These are phyloP conservation scores for Paramuricea clavata DNA, from an alignment of 92 coral and sea anemone genomes.

Conservation along the genomic window DNA sequence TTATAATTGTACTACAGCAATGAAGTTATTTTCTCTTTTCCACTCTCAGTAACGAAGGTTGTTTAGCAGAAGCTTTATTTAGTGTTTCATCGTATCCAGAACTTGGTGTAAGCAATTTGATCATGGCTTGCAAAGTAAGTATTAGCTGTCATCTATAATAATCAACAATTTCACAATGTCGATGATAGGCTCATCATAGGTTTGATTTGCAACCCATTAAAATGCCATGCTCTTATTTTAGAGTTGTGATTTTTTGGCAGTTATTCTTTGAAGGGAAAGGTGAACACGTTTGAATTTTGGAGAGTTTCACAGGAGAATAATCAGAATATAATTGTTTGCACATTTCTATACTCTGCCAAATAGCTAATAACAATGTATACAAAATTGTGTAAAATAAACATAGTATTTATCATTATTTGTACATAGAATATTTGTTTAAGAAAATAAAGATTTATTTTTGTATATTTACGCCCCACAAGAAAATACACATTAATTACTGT, in stretches of 20 bases:
- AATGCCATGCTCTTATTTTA: neutral
- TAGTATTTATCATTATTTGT: too few relatives aligned
- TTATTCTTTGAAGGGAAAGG: neutral
- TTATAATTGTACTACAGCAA: too few relatives aligned
- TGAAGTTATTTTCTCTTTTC: neutral
- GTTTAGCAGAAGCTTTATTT: slow-evolving; percentile 80
- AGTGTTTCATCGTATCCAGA: slow-evolving; percentile 72
- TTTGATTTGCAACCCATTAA: too few relatives aligned
- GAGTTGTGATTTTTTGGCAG: slow-evolving; percentile 40
- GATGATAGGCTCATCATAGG: too few relatives aligned
- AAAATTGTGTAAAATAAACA: too few relatives aligned
- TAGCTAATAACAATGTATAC: too few relatives aligned
- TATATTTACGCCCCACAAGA: too few relatives aligned
- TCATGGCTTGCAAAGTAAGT: slow-evolving; percentile 79
- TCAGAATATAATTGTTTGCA: slow-evolving; percentile 33
- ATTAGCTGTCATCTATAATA: too few relatives aligned
- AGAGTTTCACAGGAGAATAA: neutral
- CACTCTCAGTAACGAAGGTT: slow-evolving; percentile 75
- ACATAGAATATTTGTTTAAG: too few relatives aligned
- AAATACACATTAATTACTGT: too few relatives aligned
- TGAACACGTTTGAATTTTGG: neutral
- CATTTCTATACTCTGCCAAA: too few relatives aligned
- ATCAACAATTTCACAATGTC: too few relatives aligned
- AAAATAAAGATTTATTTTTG: neutral
- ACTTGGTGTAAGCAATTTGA: slow-evolving; percentile 77